Evolutionary conservation across 2,113 vertebrate species (phyloP).

Genomic region (Tachysurus fulvidraco): DNA sequence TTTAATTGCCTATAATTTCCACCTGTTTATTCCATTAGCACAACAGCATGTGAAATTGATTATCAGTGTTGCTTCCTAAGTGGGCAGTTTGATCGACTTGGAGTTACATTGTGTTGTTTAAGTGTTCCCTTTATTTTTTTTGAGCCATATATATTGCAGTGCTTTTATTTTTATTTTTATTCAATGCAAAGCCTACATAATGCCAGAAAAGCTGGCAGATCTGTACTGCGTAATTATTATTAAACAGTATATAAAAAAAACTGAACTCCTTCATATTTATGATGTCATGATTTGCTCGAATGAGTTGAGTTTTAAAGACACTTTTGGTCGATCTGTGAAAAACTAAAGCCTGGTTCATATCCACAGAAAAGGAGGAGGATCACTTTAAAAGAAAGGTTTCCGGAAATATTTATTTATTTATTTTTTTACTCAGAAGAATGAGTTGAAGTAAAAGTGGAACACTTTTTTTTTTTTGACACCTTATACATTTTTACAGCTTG

Average conservation of each 20-base stretch:
- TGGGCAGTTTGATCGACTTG: no score
- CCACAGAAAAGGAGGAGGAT: background rate
- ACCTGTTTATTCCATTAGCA: no score
- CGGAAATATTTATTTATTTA: background rate
- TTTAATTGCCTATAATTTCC: no score
- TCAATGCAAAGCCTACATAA: background rate
- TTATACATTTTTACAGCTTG: background rate
- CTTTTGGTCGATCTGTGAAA: background rate
- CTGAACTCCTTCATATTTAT: conserved; percentile 12
- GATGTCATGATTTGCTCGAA: background rate
- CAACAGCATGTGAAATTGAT: no score
- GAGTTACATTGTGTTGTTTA: no score
- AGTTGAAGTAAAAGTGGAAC: no score
- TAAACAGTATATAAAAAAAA: background rate
- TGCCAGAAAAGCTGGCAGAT: conserved; percentile 23
- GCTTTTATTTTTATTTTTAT: background rate
- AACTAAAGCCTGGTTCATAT: background rate
- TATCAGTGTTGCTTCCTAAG: no score
- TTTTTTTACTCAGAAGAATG: background rate
- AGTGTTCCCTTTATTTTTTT: no score
- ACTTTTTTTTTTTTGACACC: background rate
- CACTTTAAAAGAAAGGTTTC: no score
- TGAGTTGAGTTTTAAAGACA: background rate
- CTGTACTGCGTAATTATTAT: conserved; percentile 1
- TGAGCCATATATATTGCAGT: background rate